phyloP scores from a whole-genome alignment of 2,888 invertebrate species.

The Morpho helenor region DNA sequence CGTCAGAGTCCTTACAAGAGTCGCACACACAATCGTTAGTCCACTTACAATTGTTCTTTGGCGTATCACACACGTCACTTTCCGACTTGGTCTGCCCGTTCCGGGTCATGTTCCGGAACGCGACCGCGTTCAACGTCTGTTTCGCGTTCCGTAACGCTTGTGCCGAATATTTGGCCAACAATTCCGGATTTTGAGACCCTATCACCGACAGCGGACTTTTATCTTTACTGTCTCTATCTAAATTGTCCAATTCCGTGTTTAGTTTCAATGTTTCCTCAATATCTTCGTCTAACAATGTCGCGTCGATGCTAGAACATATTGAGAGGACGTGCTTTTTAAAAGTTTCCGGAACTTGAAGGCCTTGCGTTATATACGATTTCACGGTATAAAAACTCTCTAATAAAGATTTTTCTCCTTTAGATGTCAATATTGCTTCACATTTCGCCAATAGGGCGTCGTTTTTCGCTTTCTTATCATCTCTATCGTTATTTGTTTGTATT shows the following conservation, averaged over 20 bases:
- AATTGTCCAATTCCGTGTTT: constrained; percentile 20
- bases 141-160: constrained; percentile 62
- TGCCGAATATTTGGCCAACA: constrained; percentile 63
- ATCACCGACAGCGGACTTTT: constrained; percentile 36
- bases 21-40: constrained; percentile 62
- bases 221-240: constrained; percentile 31
- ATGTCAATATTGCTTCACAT: constrained; percentile 59
- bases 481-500: constrained; percentile 28
- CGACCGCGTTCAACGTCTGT: constrained; percentile 61
- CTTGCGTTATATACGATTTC: constrained; percentile 63
- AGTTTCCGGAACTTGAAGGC: constrained; percentile 58
- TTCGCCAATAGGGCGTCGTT: constrained; percentile 56
- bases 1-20: constrained; percentile 48
- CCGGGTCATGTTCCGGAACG: constrained; percentile 55
- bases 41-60: constrained; percentile 63
- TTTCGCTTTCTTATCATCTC: constrained; percentile 39
- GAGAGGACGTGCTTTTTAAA: constrained; percentile 66
- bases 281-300: constrained; percentile 57
- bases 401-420: constrained; percentile 59
- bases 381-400: constrained; percentile 66
- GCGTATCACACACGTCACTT: constrained; percentile 61
- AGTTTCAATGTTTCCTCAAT: constrained; percentile 45
- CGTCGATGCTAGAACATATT: constrained; percentile 62
- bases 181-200: constrained; percentile 50
- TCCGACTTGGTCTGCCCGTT: constrained; percentile 61